Conservation (phyloP, 2,888 invertebrate species). For the Coleophora deauratella region DNA sequence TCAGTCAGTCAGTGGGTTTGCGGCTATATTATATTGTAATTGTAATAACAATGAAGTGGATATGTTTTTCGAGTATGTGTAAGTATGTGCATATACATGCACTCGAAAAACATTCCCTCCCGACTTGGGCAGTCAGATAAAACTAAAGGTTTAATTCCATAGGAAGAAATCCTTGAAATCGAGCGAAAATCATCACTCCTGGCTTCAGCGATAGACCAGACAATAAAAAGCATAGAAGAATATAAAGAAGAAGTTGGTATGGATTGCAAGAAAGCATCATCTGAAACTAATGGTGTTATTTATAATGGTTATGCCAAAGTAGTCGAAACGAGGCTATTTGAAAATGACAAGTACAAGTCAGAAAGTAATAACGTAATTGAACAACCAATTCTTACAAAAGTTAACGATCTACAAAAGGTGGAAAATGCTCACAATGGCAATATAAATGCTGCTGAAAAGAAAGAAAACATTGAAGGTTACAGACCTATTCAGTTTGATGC, state of each 20-base stretch:
- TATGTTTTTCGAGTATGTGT: too few species aligned
- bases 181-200: constrained; percentile 54
- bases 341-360: background rate
- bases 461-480: constrained; percentile 23
- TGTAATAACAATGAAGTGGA: too few species aligned
- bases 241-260: constrained; percentile 61
- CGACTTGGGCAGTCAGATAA: background rate
- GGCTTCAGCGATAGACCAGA: constrained; percentile 59
- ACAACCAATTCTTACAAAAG: too few species aligned
- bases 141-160: constrained; percentile 4
- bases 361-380: background rate
- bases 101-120: background rate
- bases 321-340: constrained; percentile 4
- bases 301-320: constrained; percentile 21
- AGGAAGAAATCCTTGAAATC: constrained; percentile 63
- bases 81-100: too few species aligned
- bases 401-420: too few species aligned
- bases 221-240: constrained; percentile 58
- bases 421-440: too few species aligned
- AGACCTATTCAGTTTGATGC: constrained; percentile 27
- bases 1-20: too few species aligned
- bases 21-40: too few species aligned
- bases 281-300: constrained; percentile 1
- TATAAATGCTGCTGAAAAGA: constrained; percentile 7
- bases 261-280: constrained; percentile 23